These are phyloP conservation scores for Acanthopleura granulata DNA, from an alignment of 2,888 invertebrate species.

Conservation along the genomic window DNA sequence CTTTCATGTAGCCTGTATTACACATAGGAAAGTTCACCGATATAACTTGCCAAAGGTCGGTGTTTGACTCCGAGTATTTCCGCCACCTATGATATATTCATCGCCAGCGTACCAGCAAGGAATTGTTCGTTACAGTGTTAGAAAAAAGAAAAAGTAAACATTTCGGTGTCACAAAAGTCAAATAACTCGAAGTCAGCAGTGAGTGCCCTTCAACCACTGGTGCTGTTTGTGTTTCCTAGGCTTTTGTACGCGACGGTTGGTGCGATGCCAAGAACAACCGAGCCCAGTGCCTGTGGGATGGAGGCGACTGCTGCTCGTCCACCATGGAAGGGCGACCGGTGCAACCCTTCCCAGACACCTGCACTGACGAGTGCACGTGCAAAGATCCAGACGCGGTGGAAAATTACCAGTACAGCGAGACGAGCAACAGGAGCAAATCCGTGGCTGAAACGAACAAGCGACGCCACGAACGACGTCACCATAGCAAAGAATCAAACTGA, in stretches of 20 bases:
- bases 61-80: too few species aligned
- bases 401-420: slow-evolving; percentile 25
- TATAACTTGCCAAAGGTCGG: too few species aligned
- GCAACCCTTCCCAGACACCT: slow-evolving; percentile 38
- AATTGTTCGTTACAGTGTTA: too few species aligned
- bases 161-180: too few species aligned
- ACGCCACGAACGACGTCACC: neutral
- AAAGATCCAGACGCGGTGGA: slow-evolving; percentile 55
- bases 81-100: too few species aligned
- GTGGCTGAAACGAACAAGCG: neutral
- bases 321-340: slow-evolving; percentile 47
- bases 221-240: slow-evolving; percentile 31
- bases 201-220: too few species aligned
- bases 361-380: slow-evolving; percentile 46
- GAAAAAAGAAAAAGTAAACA: too few species aligned
- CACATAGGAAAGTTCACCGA: too few species aligned
- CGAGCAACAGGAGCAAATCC: slow-evolving; percentile 9
- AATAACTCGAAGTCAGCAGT: too few species aligned
- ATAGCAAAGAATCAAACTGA: too few species aligned
- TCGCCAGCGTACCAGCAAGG: too few species aligned
- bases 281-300: slow-evolving; percentile 56
- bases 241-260: slow-evolving; percentile 49
- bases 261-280: slow-evolving; percentile 60
- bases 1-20: too few species aligned
- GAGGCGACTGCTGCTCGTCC: slow-evolving; percentile 60